Evolutionary conservation across 2,888 invertebrate genomes (phyloP), one percentile per base, ranked within the genome.

Genomic region (Tridacna gigas): DNA sequence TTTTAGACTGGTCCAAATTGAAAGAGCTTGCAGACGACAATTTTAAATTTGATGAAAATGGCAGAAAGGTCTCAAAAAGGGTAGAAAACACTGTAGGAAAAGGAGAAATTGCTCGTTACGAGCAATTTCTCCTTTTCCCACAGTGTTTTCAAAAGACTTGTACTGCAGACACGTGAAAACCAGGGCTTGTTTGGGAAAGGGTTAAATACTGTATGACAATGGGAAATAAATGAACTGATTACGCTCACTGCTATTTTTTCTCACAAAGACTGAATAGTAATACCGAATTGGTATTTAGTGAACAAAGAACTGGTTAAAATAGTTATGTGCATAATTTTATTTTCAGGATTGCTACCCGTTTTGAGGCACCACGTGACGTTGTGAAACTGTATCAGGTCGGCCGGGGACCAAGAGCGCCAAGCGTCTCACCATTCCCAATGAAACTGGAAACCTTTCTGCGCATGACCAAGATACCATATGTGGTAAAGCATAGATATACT

Each of bases 361-460:
- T 80, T 12, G 48, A 63, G 22, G 88, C 87, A 4, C 90, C 91
- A 11, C 73, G 77, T 56, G 91, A 90, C 81, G 89, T 89, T 9
- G 94, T 93, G 7, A 83, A 94, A 12, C 84, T 94, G 28, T 92
- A 93, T 84, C 93, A 94, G 81, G 86, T 94, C 25, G 93, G 93
- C 4, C 84, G 93, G 47, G 94, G 91, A 18, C 91, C 91, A 7
- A 69, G 81, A 45, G 92, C 94, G 4, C 95, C 95, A 0, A 94
- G 93, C 78, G 78, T 93, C 0, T 95, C 95, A 5, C 95, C 95
- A 5, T 95, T 94, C 89, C 93, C 93, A 0, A 88, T 95, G 45
- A 95, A 95, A 82, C 86, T 95, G 78, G 94, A 95, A 89, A 95
- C 95, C 0, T 95, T 93, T 82, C 89, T 95, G 26, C 85, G 95